Base-by-base conservation (phyloP, 30 jellyfish, hydroid and myxozoan species). In the Mastigias papua region DNA sequence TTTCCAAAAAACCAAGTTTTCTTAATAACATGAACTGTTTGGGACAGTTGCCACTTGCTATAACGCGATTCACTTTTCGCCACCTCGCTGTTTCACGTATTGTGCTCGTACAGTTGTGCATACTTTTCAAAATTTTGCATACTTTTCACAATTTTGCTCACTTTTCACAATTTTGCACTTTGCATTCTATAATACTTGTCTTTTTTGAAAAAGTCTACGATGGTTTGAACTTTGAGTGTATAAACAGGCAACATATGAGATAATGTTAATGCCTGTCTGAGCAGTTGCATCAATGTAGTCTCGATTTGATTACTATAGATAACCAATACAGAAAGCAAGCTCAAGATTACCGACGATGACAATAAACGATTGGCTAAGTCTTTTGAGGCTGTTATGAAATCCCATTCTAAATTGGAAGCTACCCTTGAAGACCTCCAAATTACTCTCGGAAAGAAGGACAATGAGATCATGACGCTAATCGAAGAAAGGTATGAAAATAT, bases 341-440 rank as follows among this genome's bases (percentile, higher is more conserved):
- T 85, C 51, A 65, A 85, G 48, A 13, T 73, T 34, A 21, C 88
- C 4, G 69, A 85, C 6, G 76, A 46, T 0, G 94, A 85, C 72
- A 85, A 85, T 74, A 73, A 46, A 60, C 73, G 69, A 19, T 21
- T 73, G 10, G 94, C 88, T 20, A 58, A 85, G 17, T 72, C 94
- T 2, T 85, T 85, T 68, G 86, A 85, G 35, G 85, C 86, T 61
- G 57, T 85, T 0, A 85, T 85, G 94, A 48, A n/a, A 15, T 85
- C 94, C 11, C 94, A 85, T 50, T 85, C 94, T 7, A 61, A 85
- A 49, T 30, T 85, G 29, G 88, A 85, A 73, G 50, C 83, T 0
- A 72, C 70, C n/a, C 22, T 48, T 8, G 94, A 85, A 62, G 88
- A 73, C 5, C 76, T 85, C 34, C 94, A 85, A 37, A 62, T 66